Base-by-base conservation (phyloP, 2,113 vertebrate species). In the Choloepus hoffmanni region DNA sequence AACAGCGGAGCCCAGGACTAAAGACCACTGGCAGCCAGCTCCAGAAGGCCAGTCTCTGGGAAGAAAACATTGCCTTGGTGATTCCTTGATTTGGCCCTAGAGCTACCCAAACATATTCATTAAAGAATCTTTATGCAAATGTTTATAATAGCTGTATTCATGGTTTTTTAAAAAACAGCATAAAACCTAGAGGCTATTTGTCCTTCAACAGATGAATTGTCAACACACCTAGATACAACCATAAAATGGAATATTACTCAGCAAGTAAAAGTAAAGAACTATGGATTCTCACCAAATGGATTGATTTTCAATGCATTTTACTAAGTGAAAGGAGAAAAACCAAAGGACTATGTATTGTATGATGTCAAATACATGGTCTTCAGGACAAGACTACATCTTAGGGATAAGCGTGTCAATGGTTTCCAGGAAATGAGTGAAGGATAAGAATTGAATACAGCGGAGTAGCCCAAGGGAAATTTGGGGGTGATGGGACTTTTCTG, bases 221-320 rank as follows among this genome's bases (percentile, higher is more conserved):
- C 68, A 90, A 58, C 14, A 83, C 13, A 58, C 16, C 43, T 74
- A 83, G 11, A 67, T 45, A 81, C 33, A 95, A 33, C 4, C 36
- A 19, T 13, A 76, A 14, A 33, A 30, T 70, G 6, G 15, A 72
- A n/a, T 86, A 77, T 86, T 82, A 40, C 13, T 92, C 9, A 13
- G 10, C 28, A 67, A 43, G 85, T 18, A 90, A 92, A 79, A 45
- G 11, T 36, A 89, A 78, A 14, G 82, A 93, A 79, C 10, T 77
- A 24, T 45, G 55, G 7, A 90, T 70, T 90, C 68, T 60, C 33
- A 87, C 19, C 72, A 73, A 33, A 63, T 78, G 19, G 4, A 43
- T 79, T 60, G 2, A 26, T 33, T 89, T 91, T 93, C 82, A 88
- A 60, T 30, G 7, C 8, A 62, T 72, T 77, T 96, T 88, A 72